These are phyloP conservation scores for Eilema griseolum DNA, from an alignment of 2,888 invertebrate genomes.

Conservation along the genomic window DNA sequence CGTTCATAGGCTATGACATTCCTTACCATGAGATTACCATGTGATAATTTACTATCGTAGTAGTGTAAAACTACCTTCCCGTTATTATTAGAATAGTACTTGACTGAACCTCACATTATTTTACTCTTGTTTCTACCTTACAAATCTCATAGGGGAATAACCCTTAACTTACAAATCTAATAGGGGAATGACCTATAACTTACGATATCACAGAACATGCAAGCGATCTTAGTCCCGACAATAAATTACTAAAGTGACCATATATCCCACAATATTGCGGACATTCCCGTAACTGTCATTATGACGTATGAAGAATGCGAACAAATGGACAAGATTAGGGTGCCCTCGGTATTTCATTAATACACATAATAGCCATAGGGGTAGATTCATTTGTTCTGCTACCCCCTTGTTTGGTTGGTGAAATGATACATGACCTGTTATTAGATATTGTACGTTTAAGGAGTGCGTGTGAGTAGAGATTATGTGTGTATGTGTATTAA, in stretches of 20 bases:
- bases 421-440: conserved; percentile 39
- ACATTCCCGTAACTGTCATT: conserved; percentile 43
- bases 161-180: conserved; percentile 15
- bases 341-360: conserved; percentile 52
- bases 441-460: conserved; percentile 20
- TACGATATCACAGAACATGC: conserved; percentile 21
- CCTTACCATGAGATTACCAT: too few relatives aligned
- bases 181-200: conserved; percentile 18
- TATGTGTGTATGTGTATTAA: background rate
- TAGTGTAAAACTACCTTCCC: background rate
- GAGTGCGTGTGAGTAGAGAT: background rate
- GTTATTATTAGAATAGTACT: background rate
- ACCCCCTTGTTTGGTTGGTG: conserved; percentile 16
- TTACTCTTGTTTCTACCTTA: background rate
- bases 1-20: too few relatives aligned
- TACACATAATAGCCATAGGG: conserved; percentile 37
- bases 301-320: conserved; percentile 38
- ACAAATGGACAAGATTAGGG: conserved; percentile 42
- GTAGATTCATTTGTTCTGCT: conserved; percentile 41
- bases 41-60: too few relatives aligned
- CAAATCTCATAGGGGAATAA: conserved; percentile 14
- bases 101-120: background rate
- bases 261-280: conserved; percentile 31
- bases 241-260: conserved; percentile 23
- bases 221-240: conserved; percentile 15